Percentiles rank a stretch among this genome's conserved stretches.
Evolutionary conservation across 2,113 vertebrate genomes (phyloP).

Genomic region (Lethenteron reissneri): DNA sequence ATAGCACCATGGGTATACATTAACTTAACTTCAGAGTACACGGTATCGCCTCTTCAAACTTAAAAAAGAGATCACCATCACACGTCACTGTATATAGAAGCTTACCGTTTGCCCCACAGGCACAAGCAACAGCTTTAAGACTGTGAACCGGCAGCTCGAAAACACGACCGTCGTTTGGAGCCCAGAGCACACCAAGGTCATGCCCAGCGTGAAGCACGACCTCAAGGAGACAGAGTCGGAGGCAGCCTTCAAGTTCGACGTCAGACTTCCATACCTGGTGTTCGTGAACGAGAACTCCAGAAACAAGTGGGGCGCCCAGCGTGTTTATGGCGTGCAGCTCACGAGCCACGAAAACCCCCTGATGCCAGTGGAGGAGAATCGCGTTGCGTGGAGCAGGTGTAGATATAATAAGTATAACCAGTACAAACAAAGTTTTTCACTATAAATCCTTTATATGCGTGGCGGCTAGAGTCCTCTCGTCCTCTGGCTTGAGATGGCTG

Average conservation of each 20-base stretch:
- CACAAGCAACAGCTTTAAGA: slow-evolving; percentile 2
- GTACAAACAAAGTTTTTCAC: too few relatives aligned
- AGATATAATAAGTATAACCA: too few relatives aligned
- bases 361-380: neutral
- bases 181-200: neutral
- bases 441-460: too few relatives aligned
- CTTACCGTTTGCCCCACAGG: neutral
- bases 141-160: neutral
- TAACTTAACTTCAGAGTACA: too few relatives aligned
- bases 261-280: neutral
- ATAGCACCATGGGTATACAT: too few relatives aligned
- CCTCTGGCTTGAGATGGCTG: too few relatives aligned
- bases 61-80: too few relatives aligned
- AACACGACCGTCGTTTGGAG: neutral
- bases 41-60: too few relatives aligned
- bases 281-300: neutral
- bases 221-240: neutral
- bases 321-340: neutral
- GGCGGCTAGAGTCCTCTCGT: too few relatives aligned
- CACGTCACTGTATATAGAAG: too few relatives aligned
- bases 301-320: slow-evolving; percentile 3
- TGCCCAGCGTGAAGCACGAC: neutral
- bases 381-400: neutral
- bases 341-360: neutral
- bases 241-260: neutral